Conservation (phyloP, 2,797 vertebrate species). For the Falco naumanni region DNA sequence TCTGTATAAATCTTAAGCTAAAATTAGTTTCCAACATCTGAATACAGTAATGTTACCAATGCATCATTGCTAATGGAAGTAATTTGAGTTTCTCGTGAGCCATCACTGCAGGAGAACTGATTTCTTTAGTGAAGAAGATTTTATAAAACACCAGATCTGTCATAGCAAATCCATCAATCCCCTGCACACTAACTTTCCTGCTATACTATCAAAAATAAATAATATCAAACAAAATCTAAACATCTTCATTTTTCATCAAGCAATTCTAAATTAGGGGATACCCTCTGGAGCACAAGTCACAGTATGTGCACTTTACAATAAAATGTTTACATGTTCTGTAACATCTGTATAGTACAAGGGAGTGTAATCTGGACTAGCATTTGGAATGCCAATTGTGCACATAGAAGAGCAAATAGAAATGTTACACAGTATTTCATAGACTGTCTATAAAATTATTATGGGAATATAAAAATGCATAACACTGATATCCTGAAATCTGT, state of each 20-base stretch:
- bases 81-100: conserved; percentile 34
- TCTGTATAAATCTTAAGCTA: not conserved
- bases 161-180: conserved; percentile 85
- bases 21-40: not conserved
- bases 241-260: conserved; percentile 16
- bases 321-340: conserved; percentile 16
- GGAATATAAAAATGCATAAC: not conserved
- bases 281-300: not conserved
- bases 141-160: conserved; percentile 82
- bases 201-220: conserved; percentile 49
- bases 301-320: not conserved
- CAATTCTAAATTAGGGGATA: conserved; percentile 31
- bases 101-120: conserved; percentile 39
- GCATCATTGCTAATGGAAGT: conserved; percentile 45
- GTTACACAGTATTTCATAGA: not conserved
- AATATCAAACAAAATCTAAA: conserved; percentile 52
- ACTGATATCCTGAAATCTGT: not conserved
- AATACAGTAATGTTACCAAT: not conserved
- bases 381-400: not conserved
- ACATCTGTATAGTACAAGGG: not conserved
- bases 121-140: conserved; percentile 52
- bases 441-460: not conserved
- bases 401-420: not conserved
- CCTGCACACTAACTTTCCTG: conserved; percentile 3
- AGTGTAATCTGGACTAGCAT: not conserved